Evolutionary conservation across 2,888 invertebrate species (phyloP).

Genomic region (Drosophila planitibia): DNA sequence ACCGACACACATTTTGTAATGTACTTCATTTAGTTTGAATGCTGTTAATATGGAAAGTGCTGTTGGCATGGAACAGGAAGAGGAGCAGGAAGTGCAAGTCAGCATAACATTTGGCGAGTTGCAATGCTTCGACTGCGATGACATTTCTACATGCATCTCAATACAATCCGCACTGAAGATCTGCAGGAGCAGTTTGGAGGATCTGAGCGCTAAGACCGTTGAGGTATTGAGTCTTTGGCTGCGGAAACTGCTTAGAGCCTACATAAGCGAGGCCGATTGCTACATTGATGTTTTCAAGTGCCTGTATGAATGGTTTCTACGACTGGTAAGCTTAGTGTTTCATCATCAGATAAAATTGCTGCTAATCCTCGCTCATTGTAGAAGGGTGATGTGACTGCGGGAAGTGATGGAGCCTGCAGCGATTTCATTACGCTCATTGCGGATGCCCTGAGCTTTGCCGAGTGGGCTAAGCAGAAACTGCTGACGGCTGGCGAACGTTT

Average conservation of each 20-base stretch:
- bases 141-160: constrained; percentile 28
- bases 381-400: constrained; percentile 16
- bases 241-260: constrained; percentile 55
- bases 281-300: constrained; percentile 34
- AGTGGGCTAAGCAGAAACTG: constrained; percentile 30
- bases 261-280: constrained; percentile 28
- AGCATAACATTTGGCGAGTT: constrained; percentile 49
- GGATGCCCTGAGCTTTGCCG: constrained; percentile 41
- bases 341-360: background rate
- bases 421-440: constrained; percentile 28
- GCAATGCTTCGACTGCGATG: constrained; percentile 35
- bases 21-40: background rate
- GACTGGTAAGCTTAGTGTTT: constrained; percentile 26
- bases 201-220: constrained; percentile 12
- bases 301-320: constrained; percentile 48
- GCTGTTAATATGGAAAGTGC: constrained; percentile 8
- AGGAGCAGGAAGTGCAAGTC: background rate
- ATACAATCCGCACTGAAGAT: constrained; percentile 41
- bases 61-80: background rate
- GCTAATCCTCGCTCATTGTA: background rate
- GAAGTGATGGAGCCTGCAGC: constrained; percentile 9
- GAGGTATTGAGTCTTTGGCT: constrained; percentile 62
- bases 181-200: constrained; percentile 38
- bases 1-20: background rate
- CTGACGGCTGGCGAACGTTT: constrained; percentile 33